Conservation (phyloP, 1,140 invertebrate genomes). For the Drosophila pallidifrons region DNA sequence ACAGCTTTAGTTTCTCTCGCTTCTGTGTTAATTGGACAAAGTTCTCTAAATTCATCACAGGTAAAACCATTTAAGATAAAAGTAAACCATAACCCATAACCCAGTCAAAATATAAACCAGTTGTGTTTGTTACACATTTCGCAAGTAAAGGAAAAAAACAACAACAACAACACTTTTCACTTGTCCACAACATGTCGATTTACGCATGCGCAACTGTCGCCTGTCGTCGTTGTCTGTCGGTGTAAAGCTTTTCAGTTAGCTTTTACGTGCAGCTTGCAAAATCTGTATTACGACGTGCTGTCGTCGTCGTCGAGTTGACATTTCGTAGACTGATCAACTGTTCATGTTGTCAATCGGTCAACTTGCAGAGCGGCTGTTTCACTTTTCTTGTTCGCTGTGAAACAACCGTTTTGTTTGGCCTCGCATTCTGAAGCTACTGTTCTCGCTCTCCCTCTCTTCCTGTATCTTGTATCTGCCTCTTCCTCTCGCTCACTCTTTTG, state of each 20-base stretch:
- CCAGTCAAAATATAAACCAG: constrained; percentile 53
- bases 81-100: constrained; percentile 14
- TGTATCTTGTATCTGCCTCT: neutral
- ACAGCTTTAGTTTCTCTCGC: constrained; percentile 5
- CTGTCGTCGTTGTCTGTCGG: neutral
- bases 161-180: constrained; percentile 52
- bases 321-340: neutral
- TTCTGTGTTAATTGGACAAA: constrained; percentile 19
- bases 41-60: constrained; percentile 22
- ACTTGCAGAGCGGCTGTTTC: constrained; percentile 50
- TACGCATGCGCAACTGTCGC: constrained; percentile 61
- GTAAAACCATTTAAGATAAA: constrained; percentile 49
- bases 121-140: constrained; percentile 71
- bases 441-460: constrained; percentile 24
- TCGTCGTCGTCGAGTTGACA: constrained; percentile 1
- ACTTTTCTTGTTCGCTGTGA: constrained; percentile 58
- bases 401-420: constrained; percentile 29
- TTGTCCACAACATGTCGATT: constrained; percentile 33
- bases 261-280: constrained; percentile 63
- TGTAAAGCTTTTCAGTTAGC: constrained; percentile 16
- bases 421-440: constrained; percentile 36
- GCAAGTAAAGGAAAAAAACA: constrained; percentile 41
- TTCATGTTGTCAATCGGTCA: constrained; percentile 30
- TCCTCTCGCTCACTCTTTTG: constrained; percentile 19
- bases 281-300: constrained; percentile 10